These are phyloP conservation scores for Streblospio benedicti DNA, from an alignment of 1,140 invertebrate genomes.

Conservation along the genomic window DNA sequence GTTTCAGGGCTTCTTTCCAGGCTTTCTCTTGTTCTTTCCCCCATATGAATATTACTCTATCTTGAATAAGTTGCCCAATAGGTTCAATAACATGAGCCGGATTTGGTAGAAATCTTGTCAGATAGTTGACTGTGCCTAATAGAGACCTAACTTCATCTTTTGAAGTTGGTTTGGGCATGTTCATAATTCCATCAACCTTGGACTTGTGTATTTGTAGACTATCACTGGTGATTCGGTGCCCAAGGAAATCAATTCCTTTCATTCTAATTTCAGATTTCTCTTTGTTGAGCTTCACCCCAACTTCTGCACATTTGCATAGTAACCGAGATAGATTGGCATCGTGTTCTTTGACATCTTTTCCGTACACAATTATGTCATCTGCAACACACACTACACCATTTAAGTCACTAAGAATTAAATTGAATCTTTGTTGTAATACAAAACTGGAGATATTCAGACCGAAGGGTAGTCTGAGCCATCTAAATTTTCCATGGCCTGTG, in stretches of 20 bases:
- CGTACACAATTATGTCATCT: conserved; percentile 24
- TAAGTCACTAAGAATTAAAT: conserved; percentile 31
- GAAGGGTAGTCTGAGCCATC: conserved; percentile 21
- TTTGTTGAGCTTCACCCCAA: conserved; percentile 39
- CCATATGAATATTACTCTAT: conserved; percentile 7
- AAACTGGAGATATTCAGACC: conserved; percentile 22
- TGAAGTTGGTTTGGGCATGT: conserved; percentile 18
- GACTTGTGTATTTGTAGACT: conserved; percentile 40
- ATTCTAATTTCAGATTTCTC: conserved; percentile 24
- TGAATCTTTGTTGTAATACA: conserved; percentile 42
- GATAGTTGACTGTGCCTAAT: conserved; percentile 26
- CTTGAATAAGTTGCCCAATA: conserved; percentile 3
- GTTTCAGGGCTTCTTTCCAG: conserved; percentile 21
- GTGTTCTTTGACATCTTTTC: background rate
- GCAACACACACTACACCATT: conserved; percentile 38
- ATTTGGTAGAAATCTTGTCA: conserved; percentile 21
- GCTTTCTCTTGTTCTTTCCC: conserved; percentile 3
- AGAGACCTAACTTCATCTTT: conserved; percentile 21
- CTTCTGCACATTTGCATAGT: conserved; percentile 28
- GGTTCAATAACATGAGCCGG: conserved; percentile 1
- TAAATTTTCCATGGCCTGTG: conserved; percentile 21
- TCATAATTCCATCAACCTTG: conserved; percentile 37
- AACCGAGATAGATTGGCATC: conserved; percentile 21
- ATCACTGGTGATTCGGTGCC: conserved; percentile 33
- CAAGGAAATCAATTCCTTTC: conserved; percentile 5